phyloP scores from a whole-genome alignment of 2,797 vertebrate genomes.

The Orientallactaga sibirica region DNA sequence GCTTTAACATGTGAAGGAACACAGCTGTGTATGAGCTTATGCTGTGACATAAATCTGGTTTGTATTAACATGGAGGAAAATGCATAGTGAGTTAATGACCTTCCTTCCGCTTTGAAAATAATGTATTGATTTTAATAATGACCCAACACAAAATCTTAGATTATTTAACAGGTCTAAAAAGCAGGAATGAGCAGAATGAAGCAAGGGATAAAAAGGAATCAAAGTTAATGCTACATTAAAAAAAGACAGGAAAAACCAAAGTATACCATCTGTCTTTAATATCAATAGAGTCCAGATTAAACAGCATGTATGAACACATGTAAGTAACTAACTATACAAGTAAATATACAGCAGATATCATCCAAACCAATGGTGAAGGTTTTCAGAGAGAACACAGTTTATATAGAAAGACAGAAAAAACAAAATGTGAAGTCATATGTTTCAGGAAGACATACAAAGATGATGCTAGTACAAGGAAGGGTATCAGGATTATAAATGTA shows the following conservation, averaged over 20 bases:
- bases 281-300: neutral
- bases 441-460: conserved; percentile 27
- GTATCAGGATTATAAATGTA: neutral
- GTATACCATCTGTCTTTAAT: neutral
- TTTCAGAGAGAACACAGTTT: conserved; percentile 11
- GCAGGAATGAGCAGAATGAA: neutral
- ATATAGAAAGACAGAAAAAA: neutral
- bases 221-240: neutral
- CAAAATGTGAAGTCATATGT: conserved; percentile 33
- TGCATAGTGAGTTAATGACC: neutral
- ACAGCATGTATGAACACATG: conserved; percentile 13
- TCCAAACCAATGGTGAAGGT: neutral
- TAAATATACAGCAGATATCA: conserved; percentile 4
- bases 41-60: neutral
- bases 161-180: conserved; percentile 10
- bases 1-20: conserved; percentile 27
- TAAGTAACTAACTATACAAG: neutral
- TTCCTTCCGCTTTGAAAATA: neutral
- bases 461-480: neutral
- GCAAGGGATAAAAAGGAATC: neutral
- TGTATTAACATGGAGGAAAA: neutral
- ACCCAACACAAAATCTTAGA: neutral
- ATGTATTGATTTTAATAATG: conserved; percentile 58
- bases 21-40: neutral
- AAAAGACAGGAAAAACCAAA: neutral